Base-by-base conservation (phyloP, 2,888 invertebrate species). In the Fragum whitleyi region DNA sequence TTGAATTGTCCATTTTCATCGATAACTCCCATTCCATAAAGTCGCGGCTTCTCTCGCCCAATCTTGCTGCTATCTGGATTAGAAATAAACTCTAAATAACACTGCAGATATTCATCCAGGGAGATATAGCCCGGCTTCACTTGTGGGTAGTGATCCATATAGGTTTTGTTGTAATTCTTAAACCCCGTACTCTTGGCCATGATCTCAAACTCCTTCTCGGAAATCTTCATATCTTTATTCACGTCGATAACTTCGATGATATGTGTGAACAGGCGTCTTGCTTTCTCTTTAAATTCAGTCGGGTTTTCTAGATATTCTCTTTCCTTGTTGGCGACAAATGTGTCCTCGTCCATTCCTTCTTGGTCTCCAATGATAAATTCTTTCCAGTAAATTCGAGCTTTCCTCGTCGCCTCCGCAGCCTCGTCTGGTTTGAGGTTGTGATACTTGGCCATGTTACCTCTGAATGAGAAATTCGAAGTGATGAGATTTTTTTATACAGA, bases 41-140 rank as follows among this genome's bases (percentile, higher is more conserved):
- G 61, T 1, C 61, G 61, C 29, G 61, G 61, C 29, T 61, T 61
- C 28, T 61, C 61, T n/a, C 23, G 5, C 1, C 19, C 32, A 29
- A 61, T 61, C 19, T 61, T 61, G 26, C 28, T 29, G 9, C 26
- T 61, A 29, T 61, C 61, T 7, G 23, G 26, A 61, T 61, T 61
- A 29, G 29, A 61, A 61, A 3, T 29, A 29, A 61, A 61, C 61
- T 61, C 61, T 29, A 61, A 7, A 29, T 26, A 61, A n/a, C 23
- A 14, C 23, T 61, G 26, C 9, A 61, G 19, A 29, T 61, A 61
- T 16, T 26, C 28, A 9, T 61, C 32, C 32, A 61, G 32, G 1
- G 61, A 61, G 14, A 61, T 61, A 19, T 61, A 61, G 6, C 61
- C 61, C 5, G 61, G 61, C 29, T 61, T 61, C 3, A 61, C 29